Evolutionary conservation across 2,113 vertebrate species (phyloP).

Genomic region (Microcebus ravelobensis): DNA sequence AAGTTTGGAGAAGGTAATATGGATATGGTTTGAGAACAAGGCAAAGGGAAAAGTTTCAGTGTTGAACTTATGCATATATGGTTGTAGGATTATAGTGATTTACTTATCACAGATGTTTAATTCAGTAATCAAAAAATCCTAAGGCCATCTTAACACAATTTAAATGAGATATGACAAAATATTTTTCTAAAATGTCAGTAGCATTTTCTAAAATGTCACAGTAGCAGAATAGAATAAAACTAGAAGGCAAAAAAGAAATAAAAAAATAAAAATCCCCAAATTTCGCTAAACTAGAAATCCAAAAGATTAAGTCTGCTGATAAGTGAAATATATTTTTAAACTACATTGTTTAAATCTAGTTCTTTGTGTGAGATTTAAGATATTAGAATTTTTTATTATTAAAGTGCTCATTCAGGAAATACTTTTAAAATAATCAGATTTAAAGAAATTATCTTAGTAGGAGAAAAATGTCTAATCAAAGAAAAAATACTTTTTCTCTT

Average conservation of each 20-base stretch:
- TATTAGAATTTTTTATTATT: neutral
- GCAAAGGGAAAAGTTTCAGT: neutral
- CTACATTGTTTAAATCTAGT: neutral
- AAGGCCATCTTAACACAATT: neutral
- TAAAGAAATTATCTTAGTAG: conserved; percentile 45
- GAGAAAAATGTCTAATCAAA: neutral
- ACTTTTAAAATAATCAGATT: neutral
- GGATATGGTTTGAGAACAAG: neutral
- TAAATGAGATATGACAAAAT: neutral
- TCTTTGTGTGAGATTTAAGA: neutral
- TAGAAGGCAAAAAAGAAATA: neutral
- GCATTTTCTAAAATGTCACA: neutral
- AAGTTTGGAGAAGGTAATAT: neutral
- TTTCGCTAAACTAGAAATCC: neutral
- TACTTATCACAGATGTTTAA: neutral
- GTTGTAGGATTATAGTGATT: neutral
- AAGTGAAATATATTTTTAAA: neutral
- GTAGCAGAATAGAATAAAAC: neutral
- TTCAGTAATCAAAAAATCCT: neutral
- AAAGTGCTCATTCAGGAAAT: neutral
- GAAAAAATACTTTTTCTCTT: neutral
- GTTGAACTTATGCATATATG: neutral
- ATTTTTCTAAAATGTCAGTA: neutral
- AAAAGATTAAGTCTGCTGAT: neutral
- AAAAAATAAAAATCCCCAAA: neutral